Evolutionary conservation across 2,113 vertebrate genomes (phyloP).

Genomic region (Chloroceryle aenea): DNA sequence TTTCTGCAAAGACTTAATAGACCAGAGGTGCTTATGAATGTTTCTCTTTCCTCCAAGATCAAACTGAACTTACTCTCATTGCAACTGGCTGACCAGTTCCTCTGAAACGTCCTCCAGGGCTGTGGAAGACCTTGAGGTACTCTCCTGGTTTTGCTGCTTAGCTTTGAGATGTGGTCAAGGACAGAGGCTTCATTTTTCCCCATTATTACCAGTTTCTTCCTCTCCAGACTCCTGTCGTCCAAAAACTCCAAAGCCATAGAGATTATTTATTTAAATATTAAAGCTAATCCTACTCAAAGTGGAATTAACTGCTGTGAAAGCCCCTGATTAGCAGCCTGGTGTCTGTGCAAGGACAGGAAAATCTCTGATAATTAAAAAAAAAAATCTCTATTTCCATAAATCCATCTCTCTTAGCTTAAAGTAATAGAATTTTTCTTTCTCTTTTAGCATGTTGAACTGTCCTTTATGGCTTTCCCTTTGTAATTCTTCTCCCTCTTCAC

Average conservation of each 20-base stretch:
- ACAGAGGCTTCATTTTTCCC: background rate
- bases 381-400: background rate
- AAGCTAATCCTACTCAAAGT: conserved; percentile 41
- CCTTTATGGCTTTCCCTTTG: background rate
- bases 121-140: background rate
- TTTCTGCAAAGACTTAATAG: background rate
- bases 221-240: background rate
- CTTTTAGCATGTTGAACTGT: background rate
- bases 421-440: background rate
- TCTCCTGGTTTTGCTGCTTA: background rate
- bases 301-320: conserved; percentile 55
- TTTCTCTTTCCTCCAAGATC: background rate
- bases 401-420: background rate
- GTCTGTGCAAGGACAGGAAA: conserved; percentile 32
- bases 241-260: background rate
- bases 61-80: background rate
- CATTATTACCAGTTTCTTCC: background rate
- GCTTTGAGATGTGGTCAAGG: background rate
- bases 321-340: conserved; percentile 43
- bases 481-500: background rate
- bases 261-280: conserved; percentile 53
- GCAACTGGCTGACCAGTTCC: background rate
- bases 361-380: conserved; percentile 44
- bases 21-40: background rate
- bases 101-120: background rate